Evolutionary conservation across 2,888 invertebrate species (phyloP).

Genomic region (Marronus borbonicus): DNA sequence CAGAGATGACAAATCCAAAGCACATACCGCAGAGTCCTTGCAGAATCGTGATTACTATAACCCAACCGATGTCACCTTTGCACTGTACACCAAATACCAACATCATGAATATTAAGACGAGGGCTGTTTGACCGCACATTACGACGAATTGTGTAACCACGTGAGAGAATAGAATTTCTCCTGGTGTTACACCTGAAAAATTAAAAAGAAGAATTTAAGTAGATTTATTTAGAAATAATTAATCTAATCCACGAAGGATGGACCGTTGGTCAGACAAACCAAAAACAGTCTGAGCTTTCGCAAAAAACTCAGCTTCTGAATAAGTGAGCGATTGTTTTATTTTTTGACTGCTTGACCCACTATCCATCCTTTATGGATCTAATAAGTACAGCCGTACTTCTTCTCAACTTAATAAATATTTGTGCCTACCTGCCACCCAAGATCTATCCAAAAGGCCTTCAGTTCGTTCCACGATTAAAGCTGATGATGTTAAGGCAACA

Average conservation of each 20-base stretch:
- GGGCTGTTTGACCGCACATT: slow-evolving; percentile 93
- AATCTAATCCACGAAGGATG: too few relatives aligned
- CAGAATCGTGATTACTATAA: slow-evolving; percentile 87
- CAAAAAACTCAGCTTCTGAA: too few relatives aligned
- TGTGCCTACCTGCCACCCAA: slow-evolving; percentile 83
- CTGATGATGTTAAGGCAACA: slow-evolving; percentile 93
- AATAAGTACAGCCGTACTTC: too few relatives aligned
- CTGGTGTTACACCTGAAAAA: slow-evolving; percentile 85
- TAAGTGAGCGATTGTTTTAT: too few relatives aligned
- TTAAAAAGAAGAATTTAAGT: neutral
- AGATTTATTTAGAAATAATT: neutral
- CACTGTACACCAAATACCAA: slow-evolving; percentile 92
- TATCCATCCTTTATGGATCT: too few relatives aligned
- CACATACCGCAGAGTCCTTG: slow-evolving; percentile 98
- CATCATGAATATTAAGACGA: slow-evolving; percentile 94
- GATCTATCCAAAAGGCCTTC: slow-evolving; percentile 94
- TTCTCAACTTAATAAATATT: too few relatives aligned
- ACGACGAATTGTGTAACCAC: slow-evolving; percentile 95
- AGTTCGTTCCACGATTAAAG: slow-evolving; percentile 91
- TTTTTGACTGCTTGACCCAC: too few relatives aligned
- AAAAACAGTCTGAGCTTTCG: too few relatives aligned
- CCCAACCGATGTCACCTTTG: slow-evolving; percentile 89
- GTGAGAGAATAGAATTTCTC: slow-evolving; percentile 94
- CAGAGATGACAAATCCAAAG: slow-evolving; percentile 95
- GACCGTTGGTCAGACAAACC: too few relatives aligned